Evolutionary conservation across 2,888 invertebrate species (phyloP).

Genomic region (Pyrgus malvae): DNA sequence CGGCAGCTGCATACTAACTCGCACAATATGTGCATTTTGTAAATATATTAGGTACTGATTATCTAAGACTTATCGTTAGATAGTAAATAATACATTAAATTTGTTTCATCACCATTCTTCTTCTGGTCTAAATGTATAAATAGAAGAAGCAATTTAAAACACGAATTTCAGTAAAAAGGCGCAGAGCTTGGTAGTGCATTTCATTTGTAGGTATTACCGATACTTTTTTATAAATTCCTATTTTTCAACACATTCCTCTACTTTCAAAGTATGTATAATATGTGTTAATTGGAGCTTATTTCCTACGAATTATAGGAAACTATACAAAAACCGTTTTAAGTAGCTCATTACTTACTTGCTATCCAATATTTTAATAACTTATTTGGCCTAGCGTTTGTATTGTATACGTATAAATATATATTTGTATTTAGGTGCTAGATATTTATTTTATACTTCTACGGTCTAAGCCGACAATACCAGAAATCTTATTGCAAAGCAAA

Average conservation of each 20-base stretch:
- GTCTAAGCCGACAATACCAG: slow-evolving; percentile 69
- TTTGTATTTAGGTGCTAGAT: slow-evolving; percentile 44
- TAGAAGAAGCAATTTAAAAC: too few relatives aligned
- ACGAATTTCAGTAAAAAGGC: too few relatives aligned
- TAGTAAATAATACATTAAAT: slow-evolving; percentile 57
- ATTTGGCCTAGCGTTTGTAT: slow-evolving; percentile 29
- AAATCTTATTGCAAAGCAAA: slow-evolving; percentile 74
- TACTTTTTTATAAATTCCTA: too few relatives aligned
- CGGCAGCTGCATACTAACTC: slow-evolving; percentile 64
- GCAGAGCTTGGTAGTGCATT: too few relatives aligned
- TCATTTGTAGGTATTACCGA: background rate
- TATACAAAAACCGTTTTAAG: too few relatives aligned
- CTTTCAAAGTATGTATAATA: too few relatives aligned
- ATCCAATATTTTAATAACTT: slow-evolving; percentile 1
- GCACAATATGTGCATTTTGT: slow-evolving; percentile 67
- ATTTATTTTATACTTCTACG: slow-evolving; percentile 37
- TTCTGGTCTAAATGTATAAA: too few relatives aligned
- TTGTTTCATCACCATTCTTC: slow-evolving; percentile 28
- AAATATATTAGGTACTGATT: slow-evolving; percentile 70
- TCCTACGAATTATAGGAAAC: too few relatives aligned
- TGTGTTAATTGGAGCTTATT: too few relatives aligned
- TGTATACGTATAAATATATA: slow-evolving; percentile 26
- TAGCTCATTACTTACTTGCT: too few relatives aligned
- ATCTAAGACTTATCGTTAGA: slow-evolving; percentile 63
- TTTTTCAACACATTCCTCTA: too few relatives aligned